Evolutionary conservation across 2,113 vertebrate species (phyloP), one percentile per base, ranked within the genome.

Genomic region (Eurystomus gularis): DNA sequence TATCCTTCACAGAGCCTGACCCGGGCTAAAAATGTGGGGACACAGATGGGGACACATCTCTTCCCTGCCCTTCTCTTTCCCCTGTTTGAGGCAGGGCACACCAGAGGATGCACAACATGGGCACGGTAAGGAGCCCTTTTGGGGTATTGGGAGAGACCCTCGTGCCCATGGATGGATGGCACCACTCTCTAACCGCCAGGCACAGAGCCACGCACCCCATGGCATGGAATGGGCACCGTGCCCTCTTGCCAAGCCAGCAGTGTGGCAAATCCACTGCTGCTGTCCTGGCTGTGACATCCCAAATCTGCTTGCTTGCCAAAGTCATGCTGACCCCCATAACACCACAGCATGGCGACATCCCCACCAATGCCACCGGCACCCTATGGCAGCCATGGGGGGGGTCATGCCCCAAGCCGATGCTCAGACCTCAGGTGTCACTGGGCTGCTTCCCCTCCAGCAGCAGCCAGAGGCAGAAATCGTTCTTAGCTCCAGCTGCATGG

Each of bases 341-440:
- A 3, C 7, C 0, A 2, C 62, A 33, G 52, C 33, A 33, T 2
- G 5, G 42, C 0, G 2, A 28, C 4, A 13, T 40, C 37, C 52
- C 48, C 1, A 0, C 0, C 0, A 75, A 17, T 0, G 1, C 25
- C 42, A 6, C 7, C 1, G 49, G 8, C 26, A 24, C 61, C 49
- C 42, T 4, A 2, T 0, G 0, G 44, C 48, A 26, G 66, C 58
- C 0, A 2, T 20, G 44, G 7, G 3, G 29, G 29, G 11, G 37
- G 13, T 6, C 10, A 9, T 5, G 2, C 20, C 55, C 26, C 1
- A 2, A 4, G 25, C 35, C 3, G 0, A 1, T 3, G 62, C 48
- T 48, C 77, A 51, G n/a, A 49, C 6, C 51, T 60, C 46, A 4
- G 33, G 28, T 0, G 4, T 17, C 14, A 4, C 58, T 11, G 7